Evolutionary conservation across 2,797 vertebrate species (phyloP).

Genomic region (Bufotes viridis): DNA sequence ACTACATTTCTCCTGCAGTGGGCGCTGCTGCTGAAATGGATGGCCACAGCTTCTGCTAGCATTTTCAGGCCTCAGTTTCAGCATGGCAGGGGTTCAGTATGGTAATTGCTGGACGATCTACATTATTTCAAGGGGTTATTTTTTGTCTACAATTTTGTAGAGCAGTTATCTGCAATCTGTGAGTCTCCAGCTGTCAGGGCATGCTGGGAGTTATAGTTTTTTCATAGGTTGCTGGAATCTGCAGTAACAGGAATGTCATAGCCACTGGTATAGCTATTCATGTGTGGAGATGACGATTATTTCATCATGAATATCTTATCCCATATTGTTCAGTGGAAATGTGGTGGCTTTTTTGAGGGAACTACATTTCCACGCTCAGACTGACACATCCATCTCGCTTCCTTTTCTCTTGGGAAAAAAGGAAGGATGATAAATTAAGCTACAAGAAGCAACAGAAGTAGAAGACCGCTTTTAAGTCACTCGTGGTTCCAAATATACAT

Average conservation of each 20-base stretch:
- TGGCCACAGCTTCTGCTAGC: too few relatives aligned
- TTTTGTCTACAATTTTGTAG: too few relatives aligned
- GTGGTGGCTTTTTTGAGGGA: not conserved
- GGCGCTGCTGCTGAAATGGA: too few relatives aligned
- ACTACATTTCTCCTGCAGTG: too few relatives aligned
- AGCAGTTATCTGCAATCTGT: too few relatives aligned
- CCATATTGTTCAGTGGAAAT: not conserved
- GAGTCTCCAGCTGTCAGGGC: not conserved
- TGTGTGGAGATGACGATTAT: not conserved
- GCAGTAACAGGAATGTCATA: not conserved
- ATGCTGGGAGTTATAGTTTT: not conserved
- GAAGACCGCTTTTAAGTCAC: not conserved
- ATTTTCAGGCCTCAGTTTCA: too few relatives aligned
- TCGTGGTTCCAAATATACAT: not conserved
- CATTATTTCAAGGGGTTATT: too few relatives aligned
- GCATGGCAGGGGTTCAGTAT: too few relatives aligned
- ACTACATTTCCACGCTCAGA: not conserved
- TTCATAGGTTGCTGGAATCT: not conserved
- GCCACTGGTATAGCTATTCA: not conserved
- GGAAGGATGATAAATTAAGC: not conserved
- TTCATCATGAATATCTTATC: not conserved
- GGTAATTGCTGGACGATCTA: too few relatives aligned
- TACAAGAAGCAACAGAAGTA: not conserved
- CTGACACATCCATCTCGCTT: constrained; percentile 1
- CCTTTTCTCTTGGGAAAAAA: not conserved